A percentile compares a stretch with the other conserved stretches of the same genome.
phyloP scores from a whole-genome alignment of 2,113 vertebrate genomes.

The Gobius niger region DNA sequence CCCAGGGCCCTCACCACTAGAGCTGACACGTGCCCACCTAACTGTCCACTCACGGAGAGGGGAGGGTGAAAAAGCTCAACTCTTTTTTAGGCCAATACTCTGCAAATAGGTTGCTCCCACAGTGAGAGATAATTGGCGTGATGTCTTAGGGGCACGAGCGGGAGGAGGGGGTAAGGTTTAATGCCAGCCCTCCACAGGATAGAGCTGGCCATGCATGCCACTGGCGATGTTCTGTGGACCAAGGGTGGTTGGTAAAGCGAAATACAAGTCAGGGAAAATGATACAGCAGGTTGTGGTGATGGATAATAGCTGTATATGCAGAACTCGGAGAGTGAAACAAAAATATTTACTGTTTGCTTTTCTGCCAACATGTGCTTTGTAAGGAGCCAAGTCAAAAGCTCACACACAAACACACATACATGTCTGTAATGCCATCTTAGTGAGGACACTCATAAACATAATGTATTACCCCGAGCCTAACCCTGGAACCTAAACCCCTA shows the following conservation, averaged over 20 bases:
- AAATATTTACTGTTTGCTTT: no score
- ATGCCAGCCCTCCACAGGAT: conserved; percentile 66
- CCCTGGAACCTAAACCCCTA: no score
- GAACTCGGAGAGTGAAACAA: no score
- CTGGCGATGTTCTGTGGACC: conserved; percentile 41
- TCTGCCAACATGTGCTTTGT: no score
- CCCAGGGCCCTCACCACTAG: conserved; percentile 51
- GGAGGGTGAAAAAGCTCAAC: conserved; percentile 37
- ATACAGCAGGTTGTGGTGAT: conserved; percentile 6
- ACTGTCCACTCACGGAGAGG: conserved; percentile 64
- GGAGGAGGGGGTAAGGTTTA: conserved; percentile 54
- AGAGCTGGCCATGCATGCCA: conserved; percentile 49
- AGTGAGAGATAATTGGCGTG: conserved; percentile 74
- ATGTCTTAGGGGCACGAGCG: conserved; percentile 67
- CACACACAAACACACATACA: no score
- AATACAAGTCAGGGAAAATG: conserved; percentile 24
- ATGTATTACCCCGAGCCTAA: no score
- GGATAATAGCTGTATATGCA: background rate
- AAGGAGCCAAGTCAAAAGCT: no score
- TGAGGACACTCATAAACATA: no score
- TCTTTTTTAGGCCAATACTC: conserved; percentile 61
- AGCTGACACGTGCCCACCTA: conserved; percentile 48
- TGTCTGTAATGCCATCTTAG: no score
- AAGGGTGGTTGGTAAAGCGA: conserved; percentile 31
- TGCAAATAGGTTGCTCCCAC: conserved; percentile 71